A percentile compares a stretch with the other conserved stretches of the same genome.
These are phyloP conservation scores for Cheilosia pagana DNA, from an alignment of 2,888 invertebrate genomes.

Conservation along the genomic window DNA sequence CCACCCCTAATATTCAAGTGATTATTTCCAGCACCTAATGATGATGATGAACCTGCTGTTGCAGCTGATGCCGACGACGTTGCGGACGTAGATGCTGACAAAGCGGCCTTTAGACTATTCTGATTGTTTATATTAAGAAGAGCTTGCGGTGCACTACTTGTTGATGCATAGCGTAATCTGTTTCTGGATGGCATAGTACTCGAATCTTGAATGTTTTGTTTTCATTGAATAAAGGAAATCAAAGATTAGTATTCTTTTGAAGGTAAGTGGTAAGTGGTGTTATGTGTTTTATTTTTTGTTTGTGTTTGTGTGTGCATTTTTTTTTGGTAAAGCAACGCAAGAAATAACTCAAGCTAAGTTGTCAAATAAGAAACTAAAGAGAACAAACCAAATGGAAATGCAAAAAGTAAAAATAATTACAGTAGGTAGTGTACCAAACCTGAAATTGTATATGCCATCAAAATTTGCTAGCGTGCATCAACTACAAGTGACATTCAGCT, in stretches of 20 bases:
- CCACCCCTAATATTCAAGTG: conserved; percentile 44
- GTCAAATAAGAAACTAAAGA: conserved; percentile 13
- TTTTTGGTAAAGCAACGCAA: conserved; percentile 16
- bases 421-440: conserved; percentile 3
- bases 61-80: conserved; percentile 17
- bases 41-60: conserved; percentile 24
- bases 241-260: conserved; percentile 51
- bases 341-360: conserved; percentile 33
- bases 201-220: conserved; percentile 66
- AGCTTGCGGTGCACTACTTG: conserved; percentile 76
- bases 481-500: conserved; percentile 37
- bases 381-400: conserved; percentile 3
- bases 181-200: conserved; percentile 77
- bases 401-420: not conserved
- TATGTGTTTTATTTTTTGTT: conserved; percentile 3
- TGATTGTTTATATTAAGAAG: conserved; percentile 75
- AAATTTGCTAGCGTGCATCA: conserved; percentile 43
- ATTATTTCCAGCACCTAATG: conserved; percentile 47
- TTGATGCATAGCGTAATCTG: conserved; percentile 76
- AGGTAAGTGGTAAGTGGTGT: conserved; percentile 8
- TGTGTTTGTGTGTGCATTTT: not conserved
- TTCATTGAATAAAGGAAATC: conserved; percentile 70
- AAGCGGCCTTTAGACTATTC: conserved; percentile 57
- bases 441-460: not conserved
- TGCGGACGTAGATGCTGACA: conserved; percentile 28